Base-by-base conservation (phyloP, 2,113 vertebrate species). In the Anolis sagrei region DNA sequence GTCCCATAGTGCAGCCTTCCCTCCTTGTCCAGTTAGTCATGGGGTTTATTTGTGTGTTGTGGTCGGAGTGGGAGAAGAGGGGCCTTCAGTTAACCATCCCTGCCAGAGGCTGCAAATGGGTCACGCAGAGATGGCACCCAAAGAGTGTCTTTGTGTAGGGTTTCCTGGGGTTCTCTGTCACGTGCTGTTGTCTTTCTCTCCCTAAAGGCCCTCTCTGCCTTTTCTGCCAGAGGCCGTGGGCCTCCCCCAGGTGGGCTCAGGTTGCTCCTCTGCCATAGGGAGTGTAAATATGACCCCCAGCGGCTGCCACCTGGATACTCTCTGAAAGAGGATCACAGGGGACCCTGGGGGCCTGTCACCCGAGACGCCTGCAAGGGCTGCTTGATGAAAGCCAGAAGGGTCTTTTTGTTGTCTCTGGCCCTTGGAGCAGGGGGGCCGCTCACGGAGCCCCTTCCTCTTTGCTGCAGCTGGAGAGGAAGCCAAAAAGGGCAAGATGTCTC, bases 401-500 rank as follows among this genome's bases (percentile, higher is more conserved):
- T 11, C 34, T 23, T 29, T 39, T 19, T 34, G 29, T 9, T 74
- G n/a, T 85, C 13, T 58, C 66, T 1, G 13, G 68, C 76, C 76
- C 23, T 19, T 44, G 39, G 39, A 44, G 39, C 39, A 44, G 39
- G 39, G 39, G 10, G 2, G 5, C 16, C 6, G 10, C 23, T 62
- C 48, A 34, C 10, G 4, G 5, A 49, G 25, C 13, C 73, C 44
- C 69, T 34, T 6, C 27, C 29, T 11, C 10, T 66, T 27, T 66
- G 64, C 29, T 29, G 9, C 69, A 81, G 73, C 1, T 8, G 19
- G 34, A 19, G 44, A 16, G 18, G 21, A 25, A 68, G 5, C 5
- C 18, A 21, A 10, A 23, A 16, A 27, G 2, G 0, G 1, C 1
- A 51, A 58, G 34, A 97, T 97, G 97, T 96, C 97, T 48, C 94